phyloP scores from a whole-genome alignment of 2,113 vertebrate species.

The Cariama cristata region DNA sequence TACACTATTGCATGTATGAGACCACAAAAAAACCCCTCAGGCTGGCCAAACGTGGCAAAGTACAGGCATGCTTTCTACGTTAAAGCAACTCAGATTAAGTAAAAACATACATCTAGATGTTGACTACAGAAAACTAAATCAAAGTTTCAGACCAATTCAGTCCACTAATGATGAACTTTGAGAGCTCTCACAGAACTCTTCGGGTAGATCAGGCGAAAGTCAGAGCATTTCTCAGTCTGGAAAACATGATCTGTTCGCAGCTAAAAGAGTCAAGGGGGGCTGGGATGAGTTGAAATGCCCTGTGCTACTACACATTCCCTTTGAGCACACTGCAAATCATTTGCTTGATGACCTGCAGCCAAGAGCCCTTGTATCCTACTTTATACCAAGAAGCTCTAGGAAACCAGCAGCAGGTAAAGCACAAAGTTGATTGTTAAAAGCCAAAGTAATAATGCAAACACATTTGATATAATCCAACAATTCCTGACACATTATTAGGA shows the following conservation, averaged over 20 bases:
- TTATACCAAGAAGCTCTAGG: background rate
- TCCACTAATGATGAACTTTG: background rate
- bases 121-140: background rate
- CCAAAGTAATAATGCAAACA: background rate
- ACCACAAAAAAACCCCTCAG: background rate
- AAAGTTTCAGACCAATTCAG: background rate
- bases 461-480: background rate
- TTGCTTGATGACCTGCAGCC: background rate
- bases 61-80: background rate
- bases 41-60: background rate
- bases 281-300: background rate
- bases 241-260: background rate
- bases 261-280: accelerated
- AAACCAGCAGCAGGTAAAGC: background rate
- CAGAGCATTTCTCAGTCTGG: background rate
- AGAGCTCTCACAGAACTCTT: background rate
- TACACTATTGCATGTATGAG: accelerated
- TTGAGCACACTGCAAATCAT: background rate
- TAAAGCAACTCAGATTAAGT: background rate
- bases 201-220: background rate
- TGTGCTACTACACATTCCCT: background rate
- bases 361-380: background rate
- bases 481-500: background rate
- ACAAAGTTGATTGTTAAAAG: background rate
- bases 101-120: background rate